Evolutionary conservation across 2,888 invertebrate genomes (phyloP), one percentile per base, ranked within the genome.

Genomic region (Limenitis camilla): DNA sequence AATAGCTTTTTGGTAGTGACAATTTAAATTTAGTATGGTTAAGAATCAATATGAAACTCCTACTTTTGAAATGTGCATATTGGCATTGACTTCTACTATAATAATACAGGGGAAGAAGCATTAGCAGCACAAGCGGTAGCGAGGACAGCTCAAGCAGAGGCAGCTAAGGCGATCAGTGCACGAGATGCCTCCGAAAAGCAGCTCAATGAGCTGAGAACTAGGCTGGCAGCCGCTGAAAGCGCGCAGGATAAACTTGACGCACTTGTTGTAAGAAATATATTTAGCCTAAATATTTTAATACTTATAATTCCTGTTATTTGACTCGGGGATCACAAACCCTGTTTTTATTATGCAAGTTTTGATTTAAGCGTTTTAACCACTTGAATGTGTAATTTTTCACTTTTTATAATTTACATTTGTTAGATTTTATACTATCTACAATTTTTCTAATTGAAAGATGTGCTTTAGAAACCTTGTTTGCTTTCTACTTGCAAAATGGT

Each of bases 171-270:
- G 0, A 60, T 64, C 1, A 62, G 59, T 9, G 81, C 76, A 40
- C 69, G 82, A 2, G 82, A 81, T 47, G 57, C 72, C 0, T 78
- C 79, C 0, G 72, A 74, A 47, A 71, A 68, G 58, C 78, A 77
- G 35, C 68, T 85, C 0, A 63, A 50, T 29, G 83, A 80, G 28
- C 64, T 78, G 31, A 71, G 69, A 46, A 69, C 70, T 1, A 71
- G 78, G 40, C 68, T 86, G 0, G 72, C 81, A 0, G 79, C 80
- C 0, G 81, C 81, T 2, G 85, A 81, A 59, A 72, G 72, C 1
- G 87, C 86, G 0, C 88, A 88, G 54, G 83, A 87, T 53, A 71
- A 77, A 36, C 74, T 88, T 1, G 88, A 88, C 61, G 67, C 74
- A 7, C 69, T 88, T 6, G 81, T 77, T 55, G 88, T 88, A 28